These are phyloP conservation scores for Apamea crenata DNA, from an alignment of 2,888 invertebrate genomes.

Conservation along the genomic window DNA sequence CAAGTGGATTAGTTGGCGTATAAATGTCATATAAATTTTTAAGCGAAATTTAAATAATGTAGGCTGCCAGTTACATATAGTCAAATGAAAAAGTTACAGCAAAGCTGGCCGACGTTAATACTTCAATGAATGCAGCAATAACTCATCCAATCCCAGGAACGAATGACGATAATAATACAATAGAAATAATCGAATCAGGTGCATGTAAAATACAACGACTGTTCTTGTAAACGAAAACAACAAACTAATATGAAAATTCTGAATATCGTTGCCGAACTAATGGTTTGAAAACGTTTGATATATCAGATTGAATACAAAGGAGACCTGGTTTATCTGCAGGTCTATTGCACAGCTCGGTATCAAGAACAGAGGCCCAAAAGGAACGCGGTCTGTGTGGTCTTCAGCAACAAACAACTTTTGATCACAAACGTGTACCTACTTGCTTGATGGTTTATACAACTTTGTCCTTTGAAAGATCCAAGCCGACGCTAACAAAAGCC, in stretches of 20 bases:
- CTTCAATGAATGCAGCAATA: not conserved
- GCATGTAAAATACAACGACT: not conserved
- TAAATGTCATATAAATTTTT: not conserved
- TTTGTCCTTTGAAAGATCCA: conserved; percentile 73
- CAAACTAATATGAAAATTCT: conserved; percentile 3
- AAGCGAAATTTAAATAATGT: not conserved
- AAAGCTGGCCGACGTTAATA: not conserved
- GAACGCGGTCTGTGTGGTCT: conserved; percentile 52
- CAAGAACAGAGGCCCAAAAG: conserved; percentile 43
- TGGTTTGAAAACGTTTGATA: conserved; percentile 15
- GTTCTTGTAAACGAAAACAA: too few relatives aligned
- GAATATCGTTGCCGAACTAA: not conserved
- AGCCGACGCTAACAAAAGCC: conserved; percentile 76
- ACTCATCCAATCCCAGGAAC: too few relatives aligned
- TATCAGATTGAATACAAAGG: conserved; percentile 31
- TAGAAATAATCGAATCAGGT: not conserved
- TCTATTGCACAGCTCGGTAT: conserved; percentile 25
- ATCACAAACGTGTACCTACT: conserved; percentile 61
- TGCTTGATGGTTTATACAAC: conserved; percentile 73
- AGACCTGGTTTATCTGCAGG: conserved; percentile 4
- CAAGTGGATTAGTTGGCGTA: conserved; percentile 12
- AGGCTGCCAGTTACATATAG: not conserved
- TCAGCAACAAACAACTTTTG: conserved; percentile 61
- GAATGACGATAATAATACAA: not conserved
- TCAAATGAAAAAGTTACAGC: not conserved